Conservation (phyloP, 2,888 invertebrate genomes). For the Sesia apiformis region DNA sequence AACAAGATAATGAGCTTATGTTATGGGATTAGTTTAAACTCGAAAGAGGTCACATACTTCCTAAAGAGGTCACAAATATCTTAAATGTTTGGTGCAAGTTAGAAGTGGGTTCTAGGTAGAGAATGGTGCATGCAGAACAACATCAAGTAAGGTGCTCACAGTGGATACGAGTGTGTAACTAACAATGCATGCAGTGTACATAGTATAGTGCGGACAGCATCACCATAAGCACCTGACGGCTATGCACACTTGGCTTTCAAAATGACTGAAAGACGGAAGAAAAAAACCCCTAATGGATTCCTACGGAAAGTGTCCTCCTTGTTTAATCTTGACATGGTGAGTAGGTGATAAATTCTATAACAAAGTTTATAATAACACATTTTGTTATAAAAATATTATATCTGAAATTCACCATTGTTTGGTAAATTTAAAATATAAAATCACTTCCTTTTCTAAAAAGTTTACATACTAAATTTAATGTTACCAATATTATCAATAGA, state of each 20-base stretch:
- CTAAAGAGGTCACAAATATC: conserved; percentile 38
- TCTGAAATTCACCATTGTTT: background rate
- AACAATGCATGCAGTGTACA: conserved; percentile 75
- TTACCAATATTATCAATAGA: no score
- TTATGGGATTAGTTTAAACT: conserved; percentile 40
- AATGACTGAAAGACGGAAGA: conserved; percentile 74
- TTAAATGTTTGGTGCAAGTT: conserved; percentile 68
- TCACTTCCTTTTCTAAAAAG: no score
- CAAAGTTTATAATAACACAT: background rate
- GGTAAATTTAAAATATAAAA: no score
- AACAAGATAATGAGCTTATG: conserved; percentile 58
- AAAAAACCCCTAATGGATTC: conserved; percentile 79
- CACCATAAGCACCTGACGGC: conserved; percentile 40
- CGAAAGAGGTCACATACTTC: conserved; percentile 34
- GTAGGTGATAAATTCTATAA: conserved; percentile 29
- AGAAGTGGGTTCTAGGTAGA: conserved; percentile 72
- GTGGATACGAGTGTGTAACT: conserved; percentile 70
- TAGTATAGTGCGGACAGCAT: conserved; percentile 60
- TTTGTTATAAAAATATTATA: background rate
- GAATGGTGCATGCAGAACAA: conserved; percentile 68
- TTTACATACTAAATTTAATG: no score
- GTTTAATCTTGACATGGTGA: conserved; percentile 91
- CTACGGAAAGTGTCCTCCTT: conserved; percentile 91
- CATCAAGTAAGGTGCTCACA: conserved; percentile 61
- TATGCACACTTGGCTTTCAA: conserved; percentile 61